phyloP scores from a whole-genome alignment of 2,888 invertebrate genomes.

The Erebia aethiops region DNA sequence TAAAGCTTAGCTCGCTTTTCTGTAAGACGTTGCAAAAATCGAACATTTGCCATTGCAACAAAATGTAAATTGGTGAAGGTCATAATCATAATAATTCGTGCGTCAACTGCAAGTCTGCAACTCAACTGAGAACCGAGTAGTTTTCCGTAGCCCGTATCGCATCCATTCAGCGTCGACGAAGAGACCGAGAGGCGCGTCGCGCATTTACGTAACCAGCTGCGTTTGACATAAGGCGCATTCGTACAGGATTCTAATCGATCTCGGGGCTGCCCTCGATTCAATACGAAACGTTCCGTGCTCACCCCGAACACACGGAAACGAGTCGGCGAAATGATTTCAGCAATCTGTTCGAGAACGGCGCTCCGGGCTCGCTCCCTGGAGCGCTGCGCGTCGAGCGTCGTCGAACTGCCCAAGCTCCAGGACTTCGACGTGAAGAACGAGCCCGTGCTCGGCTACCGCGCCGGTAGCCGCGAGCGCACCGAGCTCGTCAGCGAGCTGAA shows the following conservation, averaged over 20 bases:
- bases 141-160: conserved; percentile 44
- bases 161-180: conserved; percentile 27
- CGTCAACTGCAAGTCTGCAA: conserved; percentile 44
- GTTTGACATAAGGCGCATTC: not conserved
- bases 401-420: conserved; percentile 84
- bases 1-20: conserved; percentile 11
- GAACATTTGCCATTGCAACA: conserved; percentile 65
- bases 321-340: conserved; percentile 43
- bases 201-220: conserved; percentile 54
- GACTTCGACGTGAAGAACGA: conserved; percentile 90
- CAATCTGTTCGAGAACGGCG: conserved; percentile 63
- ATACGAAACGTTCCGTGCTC: not conserved
- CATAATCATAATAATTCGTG: conserved; percentile 30
- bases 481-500: conserved; percentile 88
- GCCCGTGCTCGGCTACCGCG: conserved; percentile 90
- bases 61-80: conserved; percentile 70
- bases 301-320: not conserved
- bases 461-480: conserved; percentile 91
- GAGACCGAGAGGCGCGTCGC: conserved; percentile 41
- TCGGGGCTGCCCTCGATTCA: conserved; percentile 5
- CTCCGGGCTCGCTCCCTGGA: conserved; percentile 85
- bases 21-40: conserved; percentile 18
- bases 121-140: conserved; percentile 37
- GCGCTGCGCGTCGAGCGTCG: conserved; percentile 82
- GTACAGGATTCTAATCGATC: conserved; percentile 6